These are phyloP conservation scores for Noctua janthina DNA, from an alignment of 2,888 invertebrate genomes.

Conservation along the genomic window DNA sequence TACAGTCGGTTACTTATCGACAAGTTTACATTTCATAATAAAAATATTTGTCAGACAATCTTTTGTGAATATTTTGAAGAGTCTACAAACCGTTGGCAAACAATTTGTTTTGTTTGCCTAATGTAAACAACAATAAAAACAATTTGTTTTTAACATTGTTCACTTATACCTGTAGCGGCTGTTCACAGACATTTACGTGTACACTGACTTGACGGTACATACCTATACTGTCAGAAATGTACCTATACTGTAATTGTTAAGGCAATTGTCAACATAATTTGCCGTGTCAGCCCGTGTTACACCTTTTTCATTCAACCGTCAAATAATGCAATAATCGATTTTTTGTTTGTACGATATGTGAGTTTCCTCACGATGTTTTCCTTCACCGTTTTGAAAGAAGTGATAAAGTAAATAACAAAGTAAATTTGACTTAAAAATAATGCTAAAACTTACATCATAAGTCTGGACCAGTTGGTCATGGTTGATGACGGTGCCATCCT, in stretches of 20 bases:
- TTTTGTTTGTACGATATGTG: neutral
- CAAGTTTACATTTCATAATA: neutral
- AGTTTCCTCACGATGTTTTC: neutral
- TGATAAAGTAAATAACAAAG: neutral
- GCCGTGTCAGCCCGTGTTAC: no score
- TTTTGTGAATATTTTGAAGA: neutral
- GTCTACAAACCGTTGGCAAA: neutral
- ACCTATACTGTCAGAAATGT: neutral
- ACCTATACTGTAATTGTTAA: no score
- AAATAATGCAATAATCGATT: neutral
- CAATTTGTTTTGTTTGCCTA: neutral
- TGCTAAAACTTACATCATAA: slow-evolving; percentile 92
- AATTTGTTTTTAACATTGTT: neutral
- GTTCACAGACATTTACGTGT: neutral
- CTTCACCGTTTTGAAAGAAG: neutral
- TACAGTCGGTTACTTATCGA: neutral
- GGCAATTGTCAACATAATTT: neutral
- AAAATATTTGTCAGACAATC: neutral
- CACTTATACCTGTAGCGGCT: neutral
- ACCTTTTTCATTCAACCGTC: neutral
- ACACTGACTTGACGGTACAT: neutral
- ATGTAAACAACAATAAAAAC: no score
- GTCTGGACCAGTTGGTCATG: slow-evolving; percentile 95
- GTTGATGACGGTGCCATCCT: slow-evolving; percentile 96
- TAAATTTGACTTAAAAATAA: neutral